Base-by-base conservation (phyloP, 2,888 invertebrate species). In the Autographa gamma region DNA sequence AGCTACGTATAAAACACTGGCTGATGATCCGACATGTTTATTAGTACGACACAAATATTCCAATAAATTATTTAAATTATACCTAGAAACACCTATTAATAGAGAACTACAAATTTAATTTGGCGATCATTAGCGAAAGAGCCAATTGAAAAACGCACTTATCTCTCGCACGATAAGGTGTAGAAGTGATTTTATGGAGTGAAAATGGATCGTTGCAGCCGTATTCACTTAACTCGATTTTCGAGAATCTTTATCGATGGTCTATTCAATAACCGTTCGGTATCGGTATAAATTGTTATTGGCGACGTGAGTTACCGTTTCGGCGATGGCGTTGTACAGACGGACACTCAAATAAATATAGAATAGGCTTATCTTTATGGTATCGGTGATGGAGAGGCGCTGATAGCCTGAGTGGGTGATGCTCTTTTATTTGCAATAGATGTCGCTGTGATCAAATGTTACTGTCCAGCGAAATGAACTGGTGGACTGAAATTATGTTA, bases 261-360 rank as follows among this genome's bases (percentile, higher is more conserved):
- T 85, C 89, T 89, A 90, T 91, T 92, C 93, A 91, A 93, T 93
- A 93, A 93, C 90, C 90, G 91, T 93, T 92, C 85, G 86, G 89
- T 89, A 92, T 91, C 93, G 92, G 91, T 93, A 93, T 93, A 93
- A 89, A 91, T 92, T 91, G 93, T 93, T 93, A 93, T 92, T 89
- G 92, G 90, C 88, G 91, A 91, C 90, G 91, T 93, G 93, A 94
- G 91, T 94, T 94, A 94, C 92, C 88, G 93, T 90, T 92, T 90
- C 88, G 86, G 87, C 90, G 93, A 93, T 91, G 91, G 90, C 90
- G 89, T 86, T 91, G 89, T 91, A 92, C 92, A 91, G 81, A 88
- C 91, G 91, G 92, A 93, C 93, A 92, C 92, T 89, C 90, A 89
- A 90, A 93, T 93, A 93, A 93, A 94, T 93, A 93, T 89, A 89